Evolutionary conservation across 2,797 vertebrate genomes (phyloP).

Genomic region (Paramormyrops hopkinsi): DNA sequence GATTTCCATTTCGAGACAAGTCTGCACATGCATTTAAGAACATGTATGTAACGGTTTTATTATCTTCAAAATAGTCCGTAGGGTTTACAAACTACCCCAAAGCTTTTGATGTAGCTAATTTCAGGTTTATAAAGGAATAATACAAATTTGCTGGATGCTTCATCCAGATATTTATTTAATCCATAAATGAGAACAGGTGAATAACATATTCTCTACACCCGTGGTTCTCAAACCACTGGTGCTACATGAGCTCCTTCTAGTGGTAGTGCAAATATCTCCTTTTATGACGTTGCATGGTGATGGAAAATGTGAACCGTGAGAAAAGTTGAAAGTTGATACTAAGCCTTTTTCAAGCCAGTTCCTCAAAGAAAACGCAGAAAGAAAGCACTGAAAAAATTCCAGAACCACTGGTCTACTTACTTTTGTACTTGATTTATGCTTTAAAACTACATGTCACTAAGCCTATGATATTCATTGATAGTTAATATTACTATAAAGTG

Average conservation of each 20-base stretch:
- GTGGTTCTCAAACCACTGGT: neutral
- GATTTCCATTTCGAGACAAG: neutral
- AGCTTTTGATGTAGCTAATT: neutral
- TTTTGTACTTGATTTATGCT: neutral
- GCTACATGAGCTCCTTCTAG: neutral
- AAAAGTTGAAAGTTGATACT: neutral
- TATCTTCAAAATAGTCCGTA: neutral
- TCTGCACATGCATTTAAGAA: neutral
- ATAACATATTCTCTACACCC: neutral
- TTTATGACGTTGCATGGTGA: neutral
- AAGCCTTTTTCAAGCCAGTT: neutral
- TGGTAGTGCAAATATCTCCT: neutral
- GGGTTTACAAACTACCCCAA: neutral
- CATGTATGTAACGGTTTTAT: neutral
- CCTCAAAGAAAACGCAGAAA: neutral
- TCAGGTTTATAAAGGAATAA: neutral
- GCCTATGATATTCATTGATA: neutral
- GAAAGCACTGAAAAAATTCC: neutral
- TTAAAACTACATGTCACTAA: neutral
- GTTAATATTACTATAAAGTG: neutral
- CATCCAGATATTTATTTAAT: neutral
- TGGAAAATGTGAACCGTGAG: neutral
- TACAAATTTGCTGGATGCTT: neutral
- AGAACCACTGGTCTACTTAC: neutral
- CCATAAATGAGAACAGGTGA: neutral